These are phyloP conservation scores for Melanerpes aurifrons DNA, from an alignment of 2,113 vertebrate species.

Conservation along the genomic window DNA sequence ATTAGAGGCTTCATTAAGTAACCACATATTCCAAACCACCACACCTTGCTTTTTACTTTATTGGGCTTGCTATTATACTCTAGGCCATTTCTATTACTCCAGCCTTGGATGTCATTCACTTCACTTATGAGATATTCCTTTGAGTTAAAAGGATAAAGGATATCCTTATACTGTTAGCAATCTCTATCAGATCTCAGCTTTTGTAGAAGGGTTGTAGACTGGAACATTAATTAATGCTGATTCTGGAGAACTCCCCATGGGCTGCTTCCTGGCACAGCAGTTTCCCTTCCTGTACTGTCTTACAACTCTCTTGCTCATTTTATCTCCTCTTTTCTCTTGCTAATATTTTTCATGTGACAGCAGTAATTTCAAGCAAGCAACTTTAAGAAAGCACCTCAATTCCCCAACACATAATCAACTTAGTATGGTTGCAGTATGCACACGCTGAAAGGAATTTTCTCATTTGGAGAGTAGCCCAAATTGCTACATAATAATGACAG, in stretches of 20 bases:
- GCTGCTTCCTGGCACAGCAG: neutral
- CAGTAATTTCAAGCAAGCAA: neutral
- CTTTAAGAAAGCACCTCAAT: neutral
- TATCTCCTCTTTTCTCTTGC: neutral
- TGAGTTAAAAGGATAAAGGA: constrained; percentile 3
- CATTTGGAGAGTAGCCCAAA: neutral
- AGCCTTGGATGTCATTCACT: neutral
- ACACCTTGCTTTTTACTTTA: neutral
- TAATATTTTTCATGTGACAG: neutral
- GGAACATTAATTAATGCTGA: constrained; percentile 28
- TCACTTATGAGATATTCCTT: neutral
- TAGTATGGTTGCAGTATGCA: neutral
- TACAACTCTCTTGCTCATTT: neutral
- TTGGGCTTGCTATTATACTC: neutral
- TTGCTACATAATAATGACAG: neutral
- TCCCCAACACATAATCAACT: neutral
- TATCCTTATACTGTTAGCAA: neutral
- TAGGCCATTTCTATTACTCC: neutral
- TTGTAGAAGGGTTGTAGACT: neutral
- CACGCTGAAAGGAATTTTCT: neutral
- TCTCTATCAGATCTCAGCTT: constrained; percentile 3
- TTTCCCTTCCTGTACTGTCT: neutral
- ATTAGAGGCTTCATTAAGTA: neutral
- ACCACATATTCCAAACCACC: neutral
- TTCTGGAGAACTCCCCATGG: neutral